phyloP scores from a whole-genome alignment of 2,113 vertebrate genomes.

The Megaceryle torquata region DNA sequence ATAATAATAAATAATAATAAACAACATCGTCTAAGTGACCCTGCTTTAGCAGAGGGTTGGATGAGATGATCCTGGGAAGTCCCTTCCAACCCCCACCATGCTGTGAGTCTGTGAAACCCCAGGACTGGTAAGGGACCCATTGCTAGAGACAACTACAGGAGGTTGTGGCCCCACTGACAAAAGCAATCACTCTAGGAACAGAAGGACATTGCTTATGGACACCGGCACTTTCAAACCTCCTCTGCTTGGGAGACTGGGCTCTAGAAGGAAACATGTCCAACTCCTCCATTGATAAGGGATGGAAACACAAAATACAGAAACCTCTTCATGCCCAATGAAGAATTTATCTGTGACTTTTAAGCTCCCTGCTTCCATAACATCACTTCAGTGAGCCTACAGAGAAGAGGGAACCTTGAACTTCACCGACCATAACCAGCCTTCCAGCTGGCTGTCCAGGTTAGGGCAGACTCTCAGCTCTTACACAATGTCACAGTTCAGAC shows the following conservation, averaged over 20 bases:
- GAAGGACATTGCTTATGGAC: neutral
- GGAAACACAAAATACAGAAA: neutral
- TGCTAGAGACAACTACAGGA: neutral
- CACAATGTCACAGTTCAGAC: neutral
- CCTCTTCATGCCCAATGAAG: neutral
- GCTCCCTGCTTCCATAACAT: neutral
- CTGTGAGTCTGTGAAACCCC: neutral
- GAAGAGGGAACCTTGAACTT: neutral
- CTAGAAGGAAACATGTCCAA: neutral
- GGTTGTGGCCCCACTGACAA: neutral
- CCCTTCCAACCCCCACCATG: neutral
- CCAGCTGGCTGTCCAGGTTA: neutral
- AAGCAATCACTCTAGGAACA: neutral
- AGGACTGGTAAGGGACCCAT: neutral
- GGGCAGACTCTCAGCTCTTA: neutral
- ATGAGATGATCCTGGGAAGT: neutral
- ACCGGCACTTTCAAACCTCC: neutral
- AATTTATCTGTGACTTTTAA: neutral
- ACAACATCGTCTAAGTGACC: neutral
- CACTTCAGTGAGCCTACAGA: neutral
- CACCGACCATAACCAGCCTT: neutral
- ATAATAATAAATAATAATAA: too few species aligned
- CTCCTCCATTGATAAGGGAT: neutral
- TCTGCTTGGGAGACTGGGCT: neutral
- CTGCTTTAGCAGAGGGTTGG: neutral